phyloP scores from a whole-genome alignment of 1,140 invertebrate species.

The Heliconius eleuchia region DNA sequence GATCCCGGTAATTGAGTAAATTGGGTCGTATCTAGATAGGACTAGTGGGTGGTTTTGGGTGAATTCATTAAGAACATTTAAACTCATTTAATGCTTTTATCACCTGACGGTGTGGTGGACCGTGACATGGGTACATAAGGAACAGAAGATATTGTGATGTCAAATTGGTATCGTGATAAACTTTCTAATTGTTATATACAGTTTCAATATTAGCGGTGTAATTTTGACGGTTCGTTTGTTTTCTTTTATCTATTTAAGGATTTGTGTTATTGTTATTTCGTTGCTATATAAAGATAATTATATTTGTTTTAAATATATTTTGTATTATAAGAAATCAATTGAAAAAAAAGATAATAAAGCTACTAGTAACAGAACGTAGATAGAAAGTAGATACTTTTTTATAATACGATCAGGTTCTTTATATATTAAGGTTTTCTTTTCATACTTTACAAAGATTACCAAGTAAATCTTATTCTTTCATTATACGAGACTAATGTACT shows the following conservation, averaged over 20 bases:
- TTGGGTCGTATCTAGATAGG: conserved; percentile 71
- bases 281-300: background rate
- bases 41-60: conserved; percentile 63
- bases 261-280: background rate
- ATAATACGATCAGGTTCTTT: too few relatives aligned
- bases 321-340: too few relatives aligned
- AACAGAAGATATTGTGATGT: conserved; percentile 39
- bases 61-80: conserved; percentile 66
- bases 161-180: conserved; percentile 21
- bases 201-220: conserved; percentile 13
- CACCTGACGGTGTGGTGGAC: conserved; percentile 68
- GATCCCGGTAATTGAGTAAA: conserved; percentile 78
- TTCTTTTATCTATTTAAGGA: background rate
- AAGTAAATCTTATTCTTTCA: conserved; percentile 5
- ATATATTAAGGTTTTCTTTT: too few relatives aligned
- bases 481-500: background rate
- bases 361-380: too few relatives aligned
- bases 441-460: background rate
- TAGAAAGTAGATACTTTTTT: too few relatives aligned
- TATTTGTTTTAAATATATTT: background rate
- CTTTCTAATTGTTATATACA: conserved; percentile 31
- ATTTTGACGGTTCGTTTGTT: background rate
- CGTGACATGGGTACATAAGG: conserved; percentile 52
- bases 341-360: too few relatives aligned
- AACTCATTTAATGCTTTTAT: conserved; percentile 72